Evolutionary conservation across 2,113 vertebrate genomes (phyloP), one percentile per base, ranked within the genome.

Genomic region (Hippocampus zosterae): DNA sequence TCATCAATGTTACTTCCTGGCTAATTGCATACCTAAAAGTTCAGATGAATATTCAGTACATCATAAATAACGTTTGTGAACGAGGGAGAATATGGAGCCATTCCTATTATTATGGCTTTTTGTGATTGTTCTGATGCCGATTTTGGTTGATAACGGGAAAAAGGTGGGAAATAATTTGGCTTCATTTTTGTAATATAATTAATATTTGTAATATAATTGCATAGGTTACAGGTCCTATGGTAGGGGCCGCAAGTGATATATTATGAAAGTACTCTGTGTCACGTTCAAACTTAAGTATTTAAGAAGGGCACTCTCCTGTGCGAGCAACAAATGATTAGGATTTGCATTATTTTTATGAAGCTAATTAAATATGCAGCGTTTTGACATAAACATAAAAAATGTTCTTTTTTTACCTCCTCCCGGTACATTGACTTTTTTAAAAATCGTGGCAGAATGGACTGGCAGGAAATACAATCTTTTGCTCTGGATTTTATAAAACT

Each of bases 1-100:
- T 72, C 69, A 29, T 52, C 55, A 50, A 67, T 41, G 12, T 65
- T 61, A 71, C 74, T 59, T 59, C 61, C 15, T 44, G 65, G 50
- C 16, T 33, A 18, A 70, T 69, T 63, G 44, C 2, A 37, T 46
- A 63, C 18, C 23, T 68, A 37, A 29, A 33, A 73, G 40, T 25
- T 46, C 40, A 40, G 19, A 41, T 11, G 37, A 3, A 67, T 69
- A 21, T 15, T 19, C 6, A 44, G 23, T 65, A 48, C 13, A 65
- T 0, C 27, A 50, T 65, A 55, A 63, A 19, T 2, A 3, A 18
- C 37, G 42, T 16, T 18, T 21, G 21, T 33, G 15, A 48, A 68
- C 41, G 44, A 61, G 53, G 25, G 57, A 40, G 41, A 42, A 42
- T 27, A 4, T 53, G 3, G 15, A 23, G 16, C 16, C 25, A 27